Evolutionary conservation across 2,113 vertebrate genomes (phyloP).

Genomic region (Tyto alba): DNA sequence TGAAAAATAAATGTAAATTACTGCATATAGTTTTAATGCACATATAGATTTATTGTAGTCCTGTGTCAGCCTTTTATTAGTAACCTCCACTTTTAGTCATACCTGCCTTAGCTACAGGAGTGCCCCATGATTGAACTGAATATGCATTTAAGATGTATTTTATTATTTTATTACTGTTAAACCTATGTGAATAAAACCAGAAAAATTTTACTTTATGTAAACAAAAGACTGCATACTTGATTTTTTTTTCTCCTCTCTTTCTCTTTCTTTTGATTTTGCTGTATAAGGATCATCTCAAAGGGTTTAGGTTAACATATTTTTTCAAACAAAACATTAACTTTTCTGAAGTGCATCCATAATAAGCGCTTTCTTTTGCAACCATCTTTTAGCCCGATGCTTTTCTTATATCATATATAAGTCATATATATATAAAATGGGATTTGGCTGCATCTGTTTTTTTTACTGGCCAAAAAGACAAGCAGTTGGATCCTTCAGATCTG

Average conservation of each 20-base stretch:
- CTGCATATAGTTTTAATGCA: not conserved
- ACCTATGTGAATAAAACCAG: not conserved
- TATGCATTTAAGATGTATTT: not conserved
- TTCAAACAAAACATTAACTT: not conserved
- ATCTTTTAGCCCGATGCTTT: not conserved
- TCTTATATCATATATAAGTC: not conserved
- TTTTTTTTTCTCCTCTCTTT: accelerated
- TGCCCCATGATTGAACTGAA: not conserved
- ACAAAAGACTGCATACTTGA: not conserved
- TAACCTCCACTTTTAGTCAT: not conserved
- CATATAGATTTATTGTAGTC: not conserved
- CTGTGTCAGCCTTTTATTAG: not conserved
- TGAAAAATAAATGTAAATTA: not conserved
- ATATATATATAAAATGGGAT: not conserved
- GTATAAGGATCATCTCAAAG: not conserved
- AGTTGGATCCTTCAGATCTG: not conserved
- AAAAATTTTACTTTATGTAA: not conserved
- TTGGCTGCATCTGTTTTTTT: not conserved
- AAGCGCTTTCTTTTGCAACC: not conserved
- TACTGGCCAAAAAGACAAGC: not conserved
- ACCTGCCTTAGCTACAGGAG: not conserved
- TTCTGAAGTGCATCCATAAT: not conserved
- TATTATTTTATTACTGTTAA: not conserved
- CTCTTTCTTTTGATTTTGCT: not conserved
- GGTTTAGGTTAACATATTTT: not conserved